Conservation (phyloP, 2,888 invertebrate genomes). For the Ormyrus thymus region DNA sequence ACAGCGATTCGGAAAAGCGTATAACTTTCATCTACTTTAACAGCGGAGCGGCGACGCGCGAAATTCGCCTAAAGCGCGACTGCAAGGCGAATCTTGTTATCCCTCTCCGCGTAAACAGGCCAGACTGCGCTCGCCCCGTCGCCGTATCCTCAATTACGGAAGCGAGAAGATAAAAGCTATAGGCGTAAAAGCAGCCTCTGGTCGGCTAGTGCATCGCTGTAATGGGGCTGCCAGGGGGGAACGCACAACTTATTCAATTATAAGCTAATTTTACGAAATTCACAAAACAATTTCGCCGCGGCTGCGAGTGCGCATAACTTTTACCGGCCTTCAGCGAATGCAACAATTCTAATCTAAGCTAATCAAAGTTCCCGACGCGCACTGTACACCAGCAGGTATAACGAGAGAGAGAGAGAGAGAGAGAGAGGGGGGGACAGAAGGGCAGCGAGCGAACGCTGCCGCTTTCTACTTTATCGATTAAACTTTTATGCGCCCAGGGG, state of each 20-base stretch:
- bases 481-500: conserved; percentile 19
- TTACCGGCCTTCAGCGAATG: not conserved
- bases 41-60: not conserved
- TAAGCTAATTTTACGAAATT: conserved; percentile 18
- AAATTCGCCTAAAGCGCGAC: not conserved
- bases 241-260: conserved; percentile 45
- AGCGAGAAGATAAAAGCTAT: not conserved
- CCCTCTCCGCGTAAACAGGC: not conserved
- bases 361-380: conserved; percentile 32
- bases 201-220: no score
- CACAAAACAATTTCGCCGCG: not conserved
- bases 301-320: not conserved
- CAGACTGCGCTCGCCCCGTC: not conserved
- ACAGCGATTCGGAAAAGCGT: no score
- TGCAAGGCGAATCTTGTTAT: conserved; percentile 24
- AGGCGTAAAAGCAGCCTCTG: conserved; percentile 7
- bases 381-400: no score
- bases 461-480: conserved; percentile 29
- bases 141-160: not conserved
- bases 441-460: not conserved
- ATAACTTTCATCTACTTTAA: no score
- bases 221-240: not conserved
- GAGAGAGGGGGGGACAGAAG: not conserved
- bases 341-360: conserved; percentile 10
- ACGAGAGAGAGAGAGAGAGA: not conserved